Evolutionary conservation across 2,888 invertebrate genomes (phyloP), one percentile per base, ranked within the genome.

Genomic region (Taphrorychus bicolor): DNA sequence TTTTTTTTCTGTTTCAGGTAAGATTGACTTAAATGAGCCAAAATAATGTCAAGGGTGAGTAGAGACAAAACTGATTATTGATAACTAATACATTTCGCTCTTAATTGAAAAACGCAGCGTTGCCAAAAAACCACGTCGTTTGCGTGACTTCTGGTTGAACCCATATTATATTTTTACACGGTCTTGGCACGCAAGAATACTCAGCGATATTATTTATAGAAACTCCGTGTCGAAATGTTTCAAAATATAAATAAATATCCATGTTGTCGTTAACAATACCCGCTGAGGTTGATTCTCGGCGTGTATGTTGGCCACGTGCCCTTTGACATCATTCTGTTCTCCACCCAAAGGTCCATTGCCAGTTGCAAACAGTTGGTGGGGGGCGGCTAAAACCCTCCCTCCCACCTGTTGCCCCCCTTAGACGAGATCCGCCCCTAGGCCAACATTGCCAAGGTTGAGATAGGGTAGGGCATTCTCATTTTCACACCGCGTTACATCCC

Each of bases 341-440:
- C 48, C 64, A 19, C 58, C 64, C 64, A 64, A 40, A 17, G 32
- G 64, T 64, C 64, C 53, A 64, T 64, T 58, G 57, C 42, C 58
- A 58, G 58, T 23, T 56, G 56, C 57, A 18, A 49, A 69, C 70
- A 53, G 68, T 62, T 71, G 67, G 70, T 51, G 60, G 48, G 48
- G 65, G 62, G 67, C 71, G 71, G 75, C 75, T 73, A 73, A 73
- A 73, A 71, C 58, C 58, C 58, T 51, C 73, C 77, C 77, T 75
- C 78, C 79, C 79, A 79, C 79, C 79, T 79, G 79, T 79, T 79
- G 79, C 79, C 77, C 74, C n/a, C 65, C 67, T 63, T 62, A 61
- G 61, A 61, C 52, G 42, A 62, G 62, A 18, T 53, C 67, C 67
- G 67, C 67, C 67, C 62, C 66, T 66, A 61, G 61, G 51, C 21